Base-by-base conservation (phyloP, 2,113 vertebrate genomes). In the Manacus vitellinus region DNA sequence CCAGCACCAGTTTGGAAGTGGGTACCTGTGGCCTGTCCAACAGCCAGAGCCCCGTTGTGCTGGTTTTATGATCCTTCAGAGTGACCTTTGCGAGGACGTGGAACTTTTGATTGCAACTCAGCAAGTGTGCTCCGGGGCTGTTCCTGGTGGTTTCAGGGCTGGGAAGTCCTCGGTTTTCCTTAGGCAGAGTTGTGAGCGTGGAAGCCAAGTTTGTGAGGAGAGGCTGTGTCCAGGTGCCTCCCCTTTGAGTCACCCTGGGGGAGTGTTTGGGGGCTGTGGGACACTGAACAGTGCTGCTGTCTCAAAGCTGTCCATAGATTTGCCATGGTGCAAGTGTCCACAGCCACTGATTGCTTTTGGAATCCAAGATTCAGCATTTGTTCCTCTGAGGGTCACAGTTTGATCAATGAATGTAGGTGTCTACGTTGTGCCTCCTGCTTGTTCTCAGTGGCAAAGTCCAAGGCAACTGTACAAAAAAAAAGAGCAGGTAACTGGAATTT, bases 211-310 rank as follows among this genome's bases (percentile, higher is more conserved):
- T 31, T 37, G 52, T 27, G 91, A 79, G 66, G 16, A 43, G 55
- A 41, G 73, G 46, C 1, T 0, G 20, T 5, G 12, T 19, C 44
- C 14, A 0, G 0, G 46, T 56, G n/a, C 71, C 52, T 35, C 12
- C 41, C 51, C 87, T 61, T 20, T 28, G 4, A 44, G 61, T 33
- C 74, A 4, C 10, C 0, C 2, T 6, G 7, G 30, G 74, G 71
- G 6, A 66, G n/a, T 27, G 15, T 59, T 27, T 25, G 80, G 54
- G 61, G 30, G 7, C 2, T 59, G 43, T 78, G 52, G 72, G 79
- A 15, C 23, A 5, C 56, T 15, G 37, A n/a, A 22, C 0, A 8
- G 19, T 65, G 71, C 78, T 81, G 63, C 49, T 70, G 15, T 12
- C 41, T 62, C 51, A 41, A 33, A 30, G 19, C 3, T 79, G 22